phyloP scores from a whole-genome alignment of 2,888 invertebrate species.

The Ligdia adustata region DNA sequence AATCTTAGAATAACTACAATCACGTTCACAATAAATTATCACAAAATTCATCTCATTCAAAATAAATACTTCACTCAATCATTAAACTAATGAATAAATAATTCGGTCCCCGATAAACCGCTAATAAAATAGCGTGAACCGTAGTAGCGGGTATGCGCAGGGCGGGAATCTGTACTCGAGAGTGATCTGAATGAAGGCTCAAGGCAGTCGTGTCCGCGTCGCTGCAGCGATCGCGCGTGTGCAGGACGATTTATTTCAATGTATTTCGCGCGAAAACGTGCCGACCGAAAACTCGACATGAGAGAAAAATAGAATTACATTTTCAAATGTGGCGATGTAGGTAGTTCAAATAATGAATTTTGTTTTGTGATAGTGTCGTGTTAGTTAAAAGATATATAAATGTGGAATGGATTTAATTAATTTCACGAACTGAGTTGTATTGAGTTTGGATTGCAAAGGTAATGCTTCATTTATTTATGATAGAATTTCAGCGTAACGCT shows the following conservation, averaged over 20 bases:
- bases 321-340: conserved; percentile 22
- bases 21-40: too few species aligned
- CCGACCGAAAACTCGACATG: conserved; percentile 15
- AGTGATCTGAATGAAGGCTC: conserved; percentile 31
- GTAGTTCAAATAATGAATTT: conserved; percentile 3
- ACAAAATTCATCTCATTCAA: too few species aligned
- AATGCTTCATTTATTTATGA: not conserved
- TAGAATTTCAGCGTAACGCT: too few species aligned
- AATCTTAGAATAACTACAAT: too few species aligned
- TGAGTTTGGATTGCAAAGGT: conserved; percentile 17
- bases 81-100: conserved; percentile 26
- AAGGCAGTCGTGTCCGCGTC: conserved; percentile 32
- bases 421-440: conserved; percentile 13
- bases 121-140: conserved; percentile 40
- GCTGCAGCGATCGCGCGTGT: conserved; percentile 21
- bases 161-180: conserved; percentile 32
- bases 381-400: not conserved
- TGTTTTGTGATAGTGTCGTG: conserved; percentile 21
- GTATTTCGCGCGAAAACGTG: conserved; percentile 20
- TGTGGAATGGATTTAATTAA: conserved; percentile 17
- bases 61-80: not conserved
- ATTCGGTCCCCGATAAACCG: conserved; percentile 33
- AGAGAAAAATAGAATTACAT: conserved; percentile 14
- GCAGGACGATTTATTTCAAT: conserved; percentile 8
- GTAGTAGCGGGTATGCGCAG: conserved; percentile 33